Conservation (phyloP, 2,113 vertebrate species). For the Zosterops hypoxanthus region DNA sequence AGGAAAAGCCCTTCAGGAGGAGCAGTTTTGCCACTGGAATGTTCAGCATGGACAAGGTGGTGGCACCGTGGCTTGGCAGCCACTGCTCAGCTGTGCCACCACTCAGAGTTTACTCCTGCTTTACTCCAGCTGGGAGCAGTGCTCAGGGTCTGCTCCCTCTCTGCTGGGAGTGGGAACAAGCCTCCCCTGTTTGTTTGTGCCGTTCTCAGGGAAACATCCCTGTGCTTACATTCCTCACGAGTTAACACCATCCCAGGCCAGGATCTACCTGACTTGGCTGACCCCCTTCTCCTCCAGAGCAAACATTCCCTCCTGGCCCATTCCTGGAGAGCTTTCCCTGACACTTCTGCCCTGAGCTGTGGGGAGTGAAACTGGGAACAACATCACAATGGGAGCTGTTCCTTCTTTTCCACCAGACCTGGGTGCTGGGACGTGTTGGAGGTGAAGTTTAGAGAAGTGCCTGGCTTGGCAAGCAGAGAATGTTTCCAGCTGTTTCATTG, state of each 20-base stretch:
- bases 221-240: not conserved
- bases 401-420: not conserved
- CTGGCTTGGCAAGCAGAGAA: not conserved
- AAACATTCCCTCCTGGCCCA: not conserved
- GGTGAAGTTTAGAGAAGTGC: not conserved
- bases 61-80: not conserved
- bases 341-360: not conserved
- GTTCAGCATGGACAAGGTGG: accelerated
- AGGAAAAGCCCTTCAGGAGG: not conserved
- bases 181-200: not conserved
- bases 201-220: not conserved
- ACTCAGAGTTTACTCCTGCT: not conserved
- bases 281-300: not conserved
- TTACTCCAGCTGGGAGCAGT: not conserved
- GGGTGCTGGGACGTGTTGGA: not conserved
- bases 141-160: not conserved
- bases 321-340: not conserved
- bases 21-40: accelerated
- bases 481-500: not conserved
- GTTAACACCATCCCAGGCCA: not conserved
- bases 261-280: not conserved
- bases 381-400: not conserved
- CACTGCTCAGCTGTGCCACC: not conserved
- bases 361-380: not conserved
- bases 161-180: accelerated